These are phyloP conservation scores for Struthio camelus DNA, from an alignment of 2,113 vertebrate species.

Conservation along the genomic window DNA sequence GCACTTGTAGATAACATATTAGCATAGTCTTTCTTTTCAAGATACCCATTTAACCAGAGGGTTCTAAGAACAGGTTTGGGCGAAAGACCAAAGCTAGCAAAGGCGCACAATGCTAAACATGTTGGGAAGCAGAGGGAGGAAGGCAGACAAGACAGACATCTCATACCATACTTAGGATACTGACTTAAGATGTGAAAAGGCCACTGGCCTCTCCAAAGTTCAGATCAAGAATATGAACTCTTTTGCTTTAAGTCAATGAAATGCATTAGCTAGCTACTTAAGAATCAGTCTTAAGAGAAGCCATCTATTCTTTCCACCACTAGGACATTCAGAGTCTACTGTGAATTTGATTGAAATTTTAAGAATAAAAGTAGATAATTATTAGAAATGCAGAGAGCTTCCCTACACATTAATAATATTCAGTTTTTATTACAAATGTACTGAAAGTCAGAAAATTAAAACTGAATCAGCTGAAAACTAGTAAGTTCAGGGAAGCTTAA, in stretches of 20 bases:
- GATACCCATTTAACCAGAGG: rapidly evolving
- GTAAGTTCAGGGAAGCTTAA: background rate
- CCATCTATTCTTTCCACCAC: background rate
- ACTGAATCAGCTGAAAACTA: background rate
- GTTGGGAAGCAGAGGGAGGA: background rate
- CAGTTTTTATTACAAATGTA: background rate
- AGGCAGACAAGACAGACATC: background rate
- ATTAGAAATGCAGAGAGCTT: background rate
- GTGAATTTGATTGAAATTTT: background rate
- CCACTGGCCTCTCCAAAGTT: background rate
- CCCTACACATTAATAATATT: background rate
- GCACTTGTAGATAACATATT: too few species aligned
- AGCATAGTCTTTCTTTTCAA: background rate
- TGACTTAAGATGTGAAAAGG: background rate
- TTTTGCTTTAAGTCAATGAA: background rate
- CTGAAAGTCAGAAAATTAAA: background rate
- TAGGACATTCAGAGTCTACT: background rate
- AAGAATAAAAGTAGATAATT: background rate
- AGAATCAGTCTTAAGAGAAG: background rate
- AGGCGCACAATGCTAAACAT: background rate
- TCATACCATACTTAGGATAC: background rate
- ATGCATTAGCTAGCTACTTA: background rate
- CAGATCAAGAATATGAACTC: background rate
- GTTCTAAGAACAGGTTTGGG: background rate
- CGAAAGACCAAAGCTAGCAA: too few species aligned